These are phyloP conservation scores for Sebastes kiyomatsui DNA, from an alignment of 2,797 vertebrate genomes.

Conservation along the genomic window DNA sequence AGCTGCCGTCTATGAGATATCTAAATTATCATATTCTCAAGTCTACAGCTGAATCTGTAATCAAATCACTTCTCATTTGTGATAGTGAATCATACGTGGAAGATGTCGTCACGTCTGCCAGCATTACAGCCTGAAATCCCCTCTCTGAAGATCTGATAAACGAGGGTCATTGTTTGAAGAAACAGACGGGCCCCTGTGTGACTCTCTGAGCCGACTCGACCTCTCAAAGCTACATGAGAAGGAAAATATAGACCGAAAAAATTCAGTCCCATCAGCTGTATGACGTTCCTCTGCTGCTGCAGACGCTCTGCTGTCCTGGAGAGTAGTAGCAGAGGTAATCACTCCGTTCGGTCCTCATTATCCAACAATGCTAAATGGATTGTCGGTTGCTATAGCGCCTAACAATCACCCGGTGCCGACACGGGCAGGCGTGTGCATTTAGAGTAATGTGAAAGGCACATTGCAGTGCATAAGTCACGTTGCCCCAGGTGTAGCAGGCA, in stretches of 20 bases:
- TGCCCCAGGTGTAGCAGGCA: conserved; percentile 6
- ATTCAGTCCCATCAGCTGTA: not conserved
- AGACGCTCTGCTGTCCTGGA: conserved; percentile 22
- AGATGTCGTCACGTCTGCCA: not conserved
- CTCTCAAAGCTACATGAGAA: not conserved
- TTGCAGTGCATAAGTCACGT: conserved; percentile 19
- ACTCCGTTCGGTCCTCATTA: conserved; percentile 42
- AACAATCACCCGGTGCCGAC: conserved; percentile 26
- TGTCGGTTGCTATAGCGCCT: conserved; percentile 33
- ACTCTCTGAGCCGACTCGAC: not conserved
- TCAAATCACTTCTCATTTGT: not conserved
- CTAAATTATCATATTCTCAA: not conserved
- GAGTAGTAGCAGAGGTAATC: conserved; percentile 28
- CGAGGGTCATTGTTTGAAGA: conserved; percentile 24
- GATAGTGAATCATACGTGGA: not conserved
- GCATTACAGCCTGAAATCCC: not conserved
- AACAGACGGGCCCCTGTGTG: conserved; percentile 8
- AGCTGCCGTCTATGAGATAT: no score
- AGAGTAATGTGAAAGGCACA: conserved; percentile 18
- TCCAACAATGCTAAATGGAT: conserved; percentile 47
- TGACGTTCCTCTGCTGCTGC: not conserved
- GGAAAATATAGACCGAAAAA: not conserved
- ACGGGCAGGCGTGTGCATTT: conserved; percentile 14
- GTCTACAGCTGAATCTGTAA: not conserved
- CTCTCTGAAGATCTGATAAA: not conserved